Percentiles rank a stretch among this genome's conserved stretches.
These are phyloP conservation scores for Chaunax sp. DNA, from an alignment of 2,797 vertebrate genomes.

Conservation along the genomic window DNA sequence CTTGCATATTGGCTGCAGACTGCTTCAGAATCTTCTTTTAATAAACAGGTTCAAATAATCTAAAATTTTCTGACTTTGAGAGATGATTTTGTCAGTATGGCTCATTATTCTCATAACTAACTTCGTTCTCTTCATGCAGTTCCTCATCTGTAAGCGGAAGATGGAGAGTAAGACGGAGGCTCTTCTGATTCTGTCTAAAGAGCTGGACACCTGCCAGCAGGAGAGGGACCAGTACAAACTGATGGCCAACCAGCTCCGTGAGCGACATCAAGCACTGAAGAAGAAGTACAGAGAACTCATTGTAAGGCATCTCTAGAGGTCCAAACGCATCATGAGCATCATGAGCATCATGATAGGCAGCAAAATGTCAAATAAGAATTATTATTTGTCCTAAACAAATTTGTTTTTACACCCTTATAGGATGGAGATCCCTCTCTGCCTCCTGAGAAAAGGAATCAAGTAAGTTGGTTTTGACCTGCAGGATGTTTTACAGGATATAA, in stretches of 20 bases:
- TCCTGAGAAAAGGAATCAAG: slow-evolving; percentile 97
- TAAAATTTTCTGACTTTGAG: not conserved
- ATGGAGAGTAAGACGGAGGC: slow-evolving; percentile 98
- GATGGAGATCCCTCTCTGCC: slow-evolving; percentile 94
- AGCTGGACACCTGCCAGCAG: slow-evolving; percentile 96
- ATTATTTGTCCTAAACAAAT: not conserved
- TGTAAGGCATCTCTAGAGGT: slow-evolving; percentile 78
- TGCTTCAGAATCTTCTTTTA: not conserved
- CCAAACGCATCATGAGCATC: not conserved
- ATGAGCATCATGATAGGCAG: rapidly evolving
- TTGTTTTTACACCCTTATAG: slow-evolving; percentile 72
- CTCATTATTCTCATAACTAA: not conserved
- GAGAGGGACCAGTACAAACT: slow-evolving; percentile 97
- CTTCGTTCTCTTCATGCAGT: slow-evolving; percentile 76
- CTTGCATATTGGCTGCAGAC: not conserved
- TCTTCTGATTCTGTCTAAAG: slow-evolving; percentile 96
- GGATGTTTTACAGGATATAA: not conserved
- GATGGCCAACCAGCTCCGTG: slow-evolving; percentile 97
- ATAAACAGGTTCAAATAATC: not conserved
- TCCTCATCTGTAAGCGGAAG: slow-evolving; percentile 94
- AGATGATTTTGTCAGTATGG: not conserved
- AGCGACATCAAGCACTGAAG: slow-evolving; percentile 94
- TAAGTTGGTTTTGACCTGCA: slow-evolving; percentile 66
- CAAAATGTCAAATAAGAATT: not conserved
- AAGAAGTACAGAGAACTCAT: slow-evolving; percentile 97